Evolutionary conservation across 2,888 invertebrate genomes (phyloP), one percentile per base, ranked within the genome.

Genomic region (Chrysolina haemoptera): DNA sequence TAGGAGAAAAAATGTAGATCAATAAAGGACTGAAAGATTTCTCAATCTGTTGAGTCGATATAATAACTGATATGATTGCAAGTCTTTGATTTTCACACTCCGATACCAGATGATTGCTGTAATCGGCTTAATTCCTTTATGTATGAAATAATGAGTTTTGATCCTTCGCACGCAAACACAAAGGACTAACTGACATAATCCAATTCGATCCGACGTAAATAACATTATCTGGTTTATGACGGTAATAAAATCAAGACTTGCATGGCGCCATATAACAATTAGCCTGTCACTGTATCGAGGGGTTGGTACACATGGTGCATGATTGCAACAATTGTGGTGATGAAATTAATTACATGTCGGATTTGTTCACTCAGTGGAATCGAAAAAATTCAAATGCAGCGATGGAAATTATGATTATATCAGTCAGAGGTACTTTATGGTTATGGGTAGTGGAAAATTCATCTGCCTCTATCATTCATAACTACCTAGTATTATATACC

Each of bases 181-280:
- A 43, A 43, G 43, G 0, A 18, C 20, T 20, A 20, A 53, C 16
- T 18, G 53, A 53, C 18, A 53, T 18, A 53, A 53, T 53, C 53
- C 11, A 20, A 53, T 11, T 10, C 53, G 11, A 53, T 22, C 53
- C 16, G 14, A 11, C 53, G 18, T 64, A 64, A 64, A 64, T 43
- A 64, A 41, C 59, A 59, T 20, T 16, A 16, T 41, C 46, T 41
- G 14, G 41, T 64, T 64, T 43, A 64, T 46, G 64, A 35, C 20
- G 14, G 22, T 27, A n/a, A 59, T 59, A 35, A 59, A 59, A 14
- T 66, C 66, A 22, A 41, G 18, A 43, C 43, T 66, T 27, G 62
- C 43, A 65, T 66, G 71, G 59, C 66, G 71, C 62, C 71, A 41
- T 18, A 66, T 1, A 64, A 46, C 65, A 65, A 65, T 70, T 71